Evolutionary conservation across 92 coral and sea anemone species (phyloP), one percentile per base, ranked within the genome.

Genomic region (Virgularia gustaviana): DNA sequence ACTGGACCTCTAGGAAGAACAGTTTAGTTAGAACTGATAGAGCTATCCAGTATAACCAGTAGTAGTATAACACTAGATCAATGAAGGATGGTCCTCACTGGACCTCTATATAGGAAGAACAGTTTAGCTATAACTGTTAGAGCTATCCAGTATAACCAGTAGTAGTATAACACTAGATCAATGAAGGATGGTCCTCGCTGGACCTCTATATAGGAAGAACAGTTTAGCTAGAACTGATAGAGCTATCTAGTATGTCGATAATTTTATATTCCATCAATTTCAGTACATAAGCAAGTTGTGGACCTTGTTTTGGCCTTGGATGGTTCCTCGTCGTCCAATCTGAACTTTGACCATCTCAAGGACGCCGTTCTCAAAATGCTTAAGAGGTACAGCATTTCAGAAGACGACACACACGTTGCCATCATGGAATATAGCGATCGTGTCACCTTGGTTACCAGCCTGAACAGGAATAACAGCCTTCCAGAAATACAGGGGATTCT

Each of bases 281-380:
- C 35, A 68, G 75, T 47, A 31, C 75, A 61, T 15, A 19, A 49
- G 1, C 45, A 68, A 12, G 75, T 68, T n/a, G 8, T 68, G 45
- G 97, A 91, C 54, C 63, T 91, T 34, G 85, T 89, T 42, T 81
- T 91, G 71, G 88, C 88, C 29, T 74, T 80, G 49, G 97, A 91
- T 49, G 87, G 96, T 15, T 91, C 97, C 33, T 88, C 84, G 11
- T 80, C 89, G 6, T 74, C 91, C n/a, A 45, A 51, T 38, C 78
- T 78, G 49, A 83, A 77, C 42, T 89, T 81, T 73, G 58, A 63
- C 24, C 57, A 77, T 57, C 92, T 89, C 49, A 86, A 86, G 66
- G 76, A 80, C 35, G 90, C 90, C 73, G 87, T 86, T 8, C 65
- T 73, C 53, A 52, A 79, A 12, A 65, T 91, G 72, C 77, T 75